Base-by-base conservation (phyloP, 2,113 vertebrate genomes). In the Phrynocephalus versicolor region DNA sequence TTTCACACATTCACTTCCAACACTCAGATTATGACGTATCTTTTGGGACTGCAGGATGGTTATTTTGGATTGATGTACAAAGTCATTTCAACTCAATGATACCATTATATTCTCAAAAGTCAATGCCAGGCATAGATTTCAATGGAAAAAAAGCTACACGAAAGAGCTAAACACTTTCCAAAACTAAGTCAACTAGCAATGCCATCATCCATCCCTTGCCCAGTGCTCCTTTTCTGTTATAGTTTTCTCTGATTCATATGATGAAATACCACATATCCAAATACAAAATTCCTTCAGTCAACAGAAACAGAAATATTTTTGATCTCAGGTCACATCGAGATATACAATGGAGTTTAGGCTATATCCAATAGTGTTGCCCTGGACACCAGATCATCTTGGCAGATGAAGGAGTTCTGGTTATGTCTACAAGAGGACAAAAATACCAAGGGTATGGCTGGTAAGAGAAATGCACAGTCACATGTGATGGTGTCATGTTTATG, bases 271-370 rank as follows among this genome's bases (percentile, higher is more conserved):
- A n/a, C n/a, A 64, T 73, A 85, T 15, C 70, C 55, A 90, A 55
- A 67, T n/a, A 35, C 83, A 79, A 67, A 25, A 70, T 75, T 87
- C 58, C 39, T 51, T 51, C 2, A 73, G 39, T 55, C 6, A 86
- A 79, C 71, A 83, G 83, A 85, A 83, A 21, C 30, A 84, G 57
- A n/a, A 77, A 8, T 82, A 45, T 23, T 77, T 90, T 86, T 89
- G 81, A 85, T 87, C 27, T 71, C 41, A 74, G 14, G 88, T 57
- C 39, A 81, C 9, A 69, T 35, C 37, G 88, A 90, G 6, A 19
- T 71, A 2, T 71, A 85, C 27, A 2, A 27, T n/a, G 64, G 89
- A 85, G 35, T 2, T 33, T 45, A 58, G 55, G 67, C 9, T 21
- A 45, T 55, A 60, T 16, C 6, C 84, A 83, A 27, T 15, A 69